Evolutionary conservation across 2,888 invertebrate genomes (phyloP).

Genomic region (Lepas anatifera): DNA sequence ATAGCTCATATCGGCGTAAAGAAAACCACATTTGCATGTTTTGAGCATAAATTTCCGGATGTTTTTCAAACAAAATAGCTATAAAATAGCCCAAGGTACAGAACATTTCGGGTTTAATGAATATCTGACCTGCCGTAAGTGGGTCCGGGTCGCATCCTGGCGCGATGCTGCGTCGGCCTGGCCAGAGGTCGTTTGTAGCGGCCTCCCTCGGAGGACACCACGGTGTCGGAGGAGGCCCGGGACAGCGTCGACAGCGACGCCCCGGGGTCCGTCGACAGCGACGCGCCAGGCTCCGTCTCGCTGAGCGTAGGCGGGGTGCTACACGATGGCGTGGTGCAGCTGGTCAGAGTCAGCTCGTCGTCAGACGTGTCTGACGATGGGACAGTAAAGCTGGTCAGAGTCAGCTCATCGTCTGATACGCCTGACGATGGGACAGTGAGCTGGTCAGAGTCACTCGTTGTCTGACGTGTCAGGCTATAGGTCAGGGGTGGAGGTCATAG

Average conservation of each 20-base stretch:
- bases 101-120: too few relatives aligned
- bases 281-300: not conserved
- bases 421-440: not conserved
- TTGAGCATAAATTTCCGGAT: too few relatives aligned
- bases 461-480: not conserved
- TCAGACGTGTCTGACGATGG: not conserved
- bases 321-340: not conserved
- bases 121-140: not conserved
- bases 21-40: too few relatives aligned
- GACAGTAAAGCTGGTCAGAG: not conserved
- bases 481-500: not conserved
- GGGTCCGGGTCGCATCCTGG: not conserved
- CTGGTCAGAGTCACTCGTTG: not conserved
- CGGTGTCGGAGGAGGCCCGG: not conserved
- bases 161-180: not conserved
- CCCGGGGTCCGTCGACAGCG: not conserved
- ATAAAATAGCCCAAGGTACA: too few relatives aligned
- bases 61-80: too few relatives aligned
- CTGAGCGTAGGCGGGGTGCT: not conserved
- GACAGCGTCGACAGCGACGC: not conserved
- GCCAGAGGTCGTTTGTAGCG: not conserved
- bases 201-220: conserved; percentile 3
- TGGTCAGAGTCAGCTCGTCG: not conserved
- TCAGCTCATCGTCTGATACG: not conserved
- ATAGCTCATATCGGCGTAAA: too few relatives aligned